Conservation (phyloP, 2,113 vertebrate species). For the Sardina pilchardus region DNA sequence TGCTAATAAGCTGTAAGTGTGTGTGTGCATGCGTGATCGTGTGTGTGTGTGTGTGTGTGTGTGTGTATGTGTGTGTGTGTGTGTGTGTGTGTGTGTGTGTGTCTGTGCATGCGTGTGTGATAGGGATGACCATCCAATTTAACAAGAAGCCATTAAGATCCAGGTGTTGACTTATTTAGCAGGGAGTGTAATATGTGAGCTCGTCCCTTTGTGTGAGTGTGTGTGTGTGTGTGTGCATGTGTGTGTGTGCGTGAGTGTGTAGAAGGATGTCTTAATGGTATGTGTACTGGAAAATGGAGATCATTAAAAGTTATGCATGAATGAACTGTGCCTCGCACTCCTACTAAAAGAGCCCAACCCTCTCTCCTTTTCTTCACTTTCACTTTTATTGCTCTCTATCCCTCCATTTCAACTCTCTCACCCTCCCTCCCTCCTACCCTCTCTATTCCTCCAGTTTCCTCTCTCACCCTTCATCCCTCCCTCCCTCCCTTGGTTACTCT, state of each 20-base stretch:
- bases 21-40: neutral
- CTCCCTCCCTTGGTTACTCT: neutral
- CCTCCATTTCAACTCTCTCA: neutral
- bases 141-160: conserved; percentile 3
- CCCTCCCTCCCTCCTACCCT: conserved; percentile 4
- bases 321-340: conserved; percentile 2
- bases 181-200: neutral
- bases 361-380: neutral
- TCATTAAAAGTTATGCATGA: conserved; percentile 43
- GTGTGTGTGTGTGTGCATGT: neutral
- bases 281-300: conserved; percentile 37
- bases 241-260: neutral
- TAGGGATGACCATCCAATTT: conserved; percentile 1
- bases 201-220: neutral
- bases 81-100: neutral
- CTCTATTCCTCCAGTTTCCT: neutral
- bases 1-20: neutral
- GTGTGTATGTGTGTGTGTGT: neutral
- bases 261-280: conserved; percentile 12
- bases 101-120: neutral
- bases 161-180: neutral
- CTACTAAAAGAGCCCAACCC: conserved; percentile 18
- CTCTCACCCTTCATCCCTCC: neutral
- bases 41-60: conserved; percentile 10
- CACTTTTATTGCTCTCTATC: neutral